phyloP scores from a whole-genome alignment of 2,797 vertebrate species.

The Chaetodon trifasciatus region DNA sequence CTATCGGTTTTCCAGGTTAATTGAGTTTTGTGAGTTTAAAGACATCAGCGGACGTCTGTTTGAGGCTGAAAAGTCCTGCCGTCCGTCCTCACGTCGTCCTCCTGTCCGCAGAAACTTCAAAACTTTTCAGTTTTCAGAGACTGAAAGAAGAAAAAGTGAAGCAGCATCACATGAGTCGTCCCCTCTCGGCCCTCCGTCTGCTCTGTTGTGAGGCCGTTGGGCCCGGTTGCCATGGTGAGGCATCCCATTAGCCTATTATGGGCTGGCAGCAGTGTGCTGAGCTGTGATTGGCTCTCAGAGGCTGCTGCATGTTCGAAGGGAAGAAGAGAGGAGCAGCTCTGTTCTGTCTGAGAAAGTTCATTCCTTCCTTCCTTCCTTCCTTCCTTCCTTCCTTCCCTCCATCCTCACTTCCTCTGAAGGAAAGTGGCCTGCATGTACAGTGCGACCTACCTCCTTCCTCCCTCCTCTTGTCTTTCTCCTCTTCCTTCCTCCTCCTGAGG shows the following conservation, averaged over 20 bases:
- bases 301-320: too few species aligned
- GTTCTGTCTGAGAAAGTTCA: neutral
- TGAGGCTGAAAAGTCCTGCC: neutral
- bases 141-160: neutral
- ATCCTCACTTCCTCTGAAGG: too few species aligned
- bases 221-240: constrained; percentile 47
- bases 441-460: neutral
- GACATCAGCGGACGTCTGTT: neutral
- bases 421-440: neutral
- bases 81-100: too few species aligned
- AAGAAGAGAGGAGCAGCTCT: neutral
- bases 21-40: neutral
- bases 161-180: constrained; percentile 16
- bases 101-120: neutral
- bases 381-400: too few species aligned
- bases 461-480: too few species aligned
- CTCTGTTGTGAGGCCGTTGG: constrained; percentile 28
- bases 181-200: neutral
- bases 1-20: too few species aligned
- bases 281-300: neutral
- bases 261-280: constrained; percentile 39
- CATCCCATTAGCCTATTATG: constrained; percentile 58
- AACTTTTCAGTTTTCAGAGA: neutral
- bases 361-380: neutral
- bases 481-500: neutral